Evolutionary conservation across 2,113 vertebrate species (phyloP), one percentile per base, ranked within the genome.

Genomic region (Brachyhypopomus gauderio): DNA sequence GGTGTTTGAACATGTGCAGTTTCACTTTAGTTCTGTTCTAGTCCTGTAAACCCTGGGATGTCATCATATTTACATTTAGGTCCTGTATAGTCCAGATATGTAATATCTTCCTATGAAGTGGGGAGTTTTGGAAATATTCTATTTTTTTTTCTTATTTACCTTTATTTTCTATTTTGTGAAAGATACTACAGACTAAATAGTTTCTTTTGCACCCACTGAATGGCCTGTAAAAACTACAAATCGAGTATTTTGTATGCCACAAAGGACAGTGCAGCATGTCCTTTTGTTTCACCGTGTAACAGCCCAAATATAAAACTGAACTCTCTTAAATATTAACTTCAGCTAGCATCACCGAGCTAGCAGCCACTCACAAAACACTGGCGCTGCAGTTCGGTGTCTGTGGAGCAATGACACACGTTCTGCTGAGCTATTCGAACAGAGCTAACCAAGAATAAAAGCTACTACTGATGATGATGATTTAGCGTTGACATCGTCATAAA

Each of bases 301-400:
- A 85, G 25, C 77, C 67, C 48, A 76, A 78, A 81, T 79, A 73
- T 77, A 25, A 78, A 82, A 78, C 62, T 73, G 20, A 66, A 82
- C 77, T 64, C 25, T 64, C 0, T 75, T 78, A 78, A 62, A 84
- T 83, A 81, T 72, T 78, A 55, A 45, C 25, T 70, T 58, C 75
- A 76, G 23, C 14, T 22, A 71, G 3, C 25, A 67, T 45, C 64
- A 64, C 41, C 41, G 9, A 84, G 72, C 82, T 67, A 80, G 75
- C 38, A 72, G 75, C 81, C 81, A 64, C 82, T 52, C 23, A 72
- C 9, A 72, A 80, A 75, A n/a, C 36, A 3, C 0, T 4, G 62
- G 41, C 22, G 45, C 58, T 52, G 27, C 16, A 78, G 72, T 25
- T n/a, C 6, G 56, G 5, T 22, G 76, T 85, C 80, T 72, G 56